Base-by-base conservation (phyloP, 2,888 invertebrate genomes). In the Parapristionchus giblindavisi region DNA sequence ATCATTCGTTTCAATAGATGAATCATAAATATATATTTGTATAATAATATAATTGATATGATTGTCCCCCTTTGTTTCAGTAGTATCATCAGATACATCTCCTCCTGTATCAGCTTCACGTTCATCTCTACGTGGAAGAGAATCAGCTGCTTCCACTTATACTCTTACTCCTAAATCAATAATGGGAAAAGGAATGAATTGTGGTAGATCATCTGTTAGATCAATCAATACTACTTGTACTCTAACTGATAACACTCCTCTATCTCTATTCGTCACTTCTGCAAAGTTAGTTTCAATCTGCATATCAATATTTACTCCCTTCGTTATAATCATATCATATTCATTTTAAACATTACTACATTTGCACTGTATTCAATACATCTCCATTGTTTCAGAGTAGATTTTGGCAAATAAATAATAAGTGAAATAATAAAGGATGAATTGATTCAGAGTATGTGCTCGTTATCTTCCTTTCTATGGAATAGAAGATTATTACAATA, bases 381-480 rank as follows among this genome's bases (percentile, higher is more conserved):
- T 43, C 43, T 43, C 43, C 17, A 43, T 17, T 43, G 8, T 43
- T 43, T 43, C 43, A 43, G 17, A 14, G 17, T 43, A 43, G 17
- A 8, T 43, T 43, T 14, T 14, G 17, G 8, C 43, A 43, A 43
- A 43, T 14, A 17, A 14, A 43, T 43, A 14, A 43, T 43, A 43
- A 43, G 8, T 43, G 43, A 43, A 14, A 17, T 43, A 8, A 8
- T 43, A 43, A 43, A 14, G 8, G 43, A 14, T 8, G 43, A 14
- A 17, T 43, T 24, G 6, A 21, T n/a, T 61, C 61, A 65, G 58
- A 40, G 71, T 40, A 17, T 71, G 71, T 29, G 71, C 71, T 24
- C 71, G 71, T 29, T 40, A 38, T 32, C 54, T 71, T 21, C 54
- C 71, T 6, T 71, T 71, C 71, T 36, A 24, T 21, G 71, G 56